Evolutionary conservation across 92 coral and sea anemone species (phyloP).

Genomic region (Metridium senile): DNA sequence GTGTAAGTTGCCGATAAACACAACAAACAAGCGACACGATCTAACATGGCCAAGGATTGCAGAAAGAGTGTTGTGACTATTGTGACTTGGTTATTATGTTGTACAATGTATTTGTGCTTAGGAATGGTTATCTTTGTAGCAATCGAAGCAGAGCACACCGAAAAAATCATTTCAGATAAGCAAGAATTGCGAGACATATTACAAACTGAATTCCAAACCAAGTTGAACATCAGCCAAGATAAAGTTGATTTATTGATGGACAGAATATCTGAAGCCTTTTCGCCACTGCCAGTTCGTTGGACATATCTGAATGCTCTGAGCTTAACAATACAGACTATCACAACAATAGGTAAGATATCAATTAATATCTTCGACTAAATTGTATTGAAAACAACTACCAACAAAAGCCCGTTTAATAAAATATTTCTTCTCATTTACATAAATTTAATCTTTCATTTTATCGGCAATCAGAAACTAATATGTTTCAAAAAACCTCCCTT

Average conservation of each 20-base stretch:
- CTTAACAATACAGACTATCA: slow-evolving; percentile 27
- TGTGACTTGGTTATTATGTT: slow-evolving; percentile 1
- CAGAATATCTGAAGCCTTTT: slow-evolving; percentile 11
- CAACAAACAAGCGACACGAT: no score
- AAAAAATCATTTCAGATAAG: slow-evolving; percentile 7
- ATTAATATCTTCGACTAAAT: background rate
- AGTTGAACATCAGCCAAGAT: slow-evolving; percentile 21
- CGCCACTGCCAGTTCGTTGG: slow-evolving; percentile 8
- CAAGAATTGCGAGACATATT: background rate
- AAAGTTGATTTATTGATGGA: slow-evolving; percentile 7
- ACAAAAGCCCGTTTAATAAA: no score
- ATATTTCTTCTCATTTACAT: no score
- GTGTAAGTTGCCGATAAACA: no score
- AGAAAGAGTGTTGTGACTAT: background rate
- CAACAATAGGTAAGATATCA: slow-evolving; percentile 35
- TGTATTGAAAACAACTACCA: background rate
- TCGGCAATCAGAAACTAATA: no score
- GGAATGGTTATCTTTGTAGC: slow-evolving; percentile 36
- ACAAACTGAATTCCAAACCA: background rate
- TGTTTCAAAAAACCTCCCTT: no score
- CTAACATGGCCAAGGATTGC: no score
- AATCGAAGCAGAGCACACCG: slow-evolving; percentile 18
- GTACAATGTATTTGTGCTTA: slow-evolving; percentile 18
- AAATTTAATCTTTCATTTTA: no score
- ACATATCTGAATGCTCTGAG: slow-evolving; percentile 15